phyloP scores from a whole-genome alignment of 2,888 invertebrate genomes.

The Linhomoeus sp. region DNA sequence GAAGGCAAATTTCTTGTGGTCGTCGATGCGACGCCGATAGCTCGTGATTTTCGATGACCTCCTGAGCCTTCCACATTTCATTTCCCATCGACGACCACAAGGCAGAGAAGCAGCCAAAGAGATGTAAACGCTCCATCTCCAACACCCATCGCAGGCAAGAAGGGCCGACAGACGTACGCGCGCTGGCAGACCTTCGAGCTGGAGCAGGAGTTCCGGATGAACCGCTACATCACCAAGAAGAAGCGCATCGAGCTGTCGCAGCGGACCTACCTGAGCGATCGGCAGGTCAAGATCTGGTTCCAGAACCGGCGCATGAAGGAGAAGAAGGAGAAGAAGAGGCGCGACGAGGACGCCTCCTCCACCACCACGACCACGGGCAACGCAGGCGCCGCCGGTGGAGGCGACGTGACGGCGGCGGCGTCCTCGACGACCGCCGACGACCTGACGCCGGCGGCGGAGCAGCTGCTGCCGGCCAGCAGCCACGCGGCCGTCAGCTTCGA shows the following conservation, averaged over 20 bases:
- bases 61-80: too few species aligned
- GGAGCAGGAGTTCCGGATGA: conserved; percentile 91
- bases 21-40: too few species aligned
- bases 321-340: conserved; percentile 55
- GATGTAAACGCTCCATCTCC: too few species aligned
- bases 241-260: conserved; percentile 94
- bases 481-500: too few species aligned
- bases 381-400: background rate
- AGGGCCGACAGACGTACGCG: conserved; percentile 96
- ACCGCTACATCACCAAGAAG: conserved; percentile 94
- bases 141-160: too few species aligned
- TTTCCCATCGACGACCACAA: too few species aligned
- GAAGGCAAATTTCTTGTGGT: too few species aligned
- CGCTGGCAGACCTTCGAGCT: conserved; percentile 91
- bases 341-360: conserved; percentile 15
- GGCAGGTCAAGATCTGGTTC: conserved; percentile 97
- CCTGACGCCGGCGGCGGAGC: background rate
- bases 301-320: conserved; percentile 98
- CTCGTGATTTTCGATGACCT: too few species aligned
- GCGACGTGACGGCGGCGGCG: background rate
- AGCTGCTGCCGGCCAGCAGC: too few species aligned
- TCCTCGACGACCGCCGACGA: background rate
- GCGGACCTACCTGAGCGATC: conserved; percentile 81
- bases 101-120: too few species aligned
- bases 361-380: background rate